Base-by-base conservation (phyloP, 2,888 invertebrate species). In the Steromphala cineraria region DNA sequence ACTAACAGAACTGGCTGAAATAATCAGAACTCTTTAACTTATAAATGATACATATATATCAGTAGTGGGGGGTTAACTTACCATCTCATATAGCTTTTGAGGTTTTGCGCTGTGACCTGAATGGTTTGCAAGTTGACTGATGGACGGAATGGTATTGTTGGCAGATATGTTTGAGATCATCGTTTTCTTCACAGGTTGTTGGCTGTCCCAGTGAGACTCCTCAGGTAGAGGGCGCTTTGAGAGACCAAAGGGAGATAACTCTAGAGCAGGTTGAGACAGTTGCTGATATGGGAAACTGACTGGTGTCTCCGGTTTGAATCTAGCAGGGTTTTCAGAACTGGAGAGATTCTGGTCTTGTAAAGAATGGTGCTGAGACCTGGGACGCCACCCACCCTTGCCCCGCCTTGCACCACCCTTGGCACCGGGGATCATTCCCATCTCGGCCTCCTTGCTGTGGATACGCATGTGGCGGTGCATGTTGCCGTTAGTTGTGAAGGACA, bases 401-500 rank as follows among this genome's bases (percentile, higher is more conserved):
- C 71, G 71, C 17, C 71, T 31, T 19, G 71, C 28, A 17, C 40
- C 71, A 19, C 31, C 15, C 40, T 71, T 71, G 4, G 19, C 40
- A 10, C 71, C 71, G 19, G 28, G 71, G 31, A 71, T n/a, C 71
- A 71, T 17, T 10, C 71, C 40, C 2, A 36, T 28, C 40, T 71
- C 71, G 1, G 71, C 87, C 75, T 89, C 88, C 79, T 92, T 92
- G 53, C 95, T 95, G 92, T 96, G 96, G 1, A 96, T 96, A 82
- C 96, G 95, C 95, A 96, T 95, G 93, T 97, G 97, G 55, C 97
- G 94, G 91, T 96, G 96, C 96, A 97, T 96, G 93, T 96, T 97
- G 36, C 96, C 97, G 92, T 97, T 97, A 17, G 97, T 97, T 53
- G 96, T 96, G 93, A 97, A 97, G 56, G 96, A 96, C 93, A 96